Percentiles rank a stretch among this genome's conserved stretches.
Conservation (phyloP, 1,140 invertebrate genomes). For the Philopotamus ludificatus region DNA sequence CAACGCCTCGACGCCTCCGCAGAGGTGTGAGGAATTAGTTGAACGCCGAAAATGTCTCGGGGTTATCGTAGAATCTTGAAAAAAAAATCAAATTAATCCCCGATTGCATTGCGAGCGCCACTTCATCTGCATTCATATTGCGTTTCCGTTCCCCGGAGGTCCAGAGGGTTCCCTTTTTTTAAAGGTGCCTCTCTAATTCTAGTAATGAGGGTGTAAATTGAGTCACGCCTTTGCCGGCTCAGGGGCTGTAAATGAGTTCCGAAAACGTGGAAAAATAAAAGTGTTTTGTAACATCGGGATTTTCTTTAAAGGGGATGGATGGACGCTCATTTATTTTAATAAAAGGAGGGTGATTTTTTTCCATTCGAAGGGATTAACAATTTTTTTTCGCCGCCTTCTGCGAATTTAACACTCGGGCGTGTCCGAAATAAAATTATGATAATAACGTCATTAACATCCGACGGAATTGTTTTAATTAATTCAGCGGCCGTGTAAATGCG, state of each 20-base stretch:
- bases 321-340: slow-evolving; percentile 41
- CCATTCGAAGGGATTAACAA: slow-evolving; percentile 36
- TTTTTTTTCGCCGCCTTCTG: slow-evolving; percentile 15
- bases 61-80: too few species aligned
- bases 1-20: too few species aligned
- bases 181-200: slow-evolving; percentile 34
- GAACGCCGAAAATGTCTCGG: too few species aligned
- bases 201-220: slow-evolving; percentile 39
- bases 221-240: slow-evolving; percentile 30
- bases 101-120: too few species aligned
- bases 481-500: too few species aligned
- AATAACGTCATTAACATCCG: background rate
- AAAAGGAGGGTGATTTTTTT: slow-evolving; percentile 34
- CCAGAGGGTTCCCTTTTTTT: slow-evolving; percentile 23
- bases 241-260: slow-evolving; percentile 34
- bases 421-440: too few species aligned
- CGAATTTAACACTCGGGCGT: background rate
- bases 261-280: slow-evolving; percentile 41
- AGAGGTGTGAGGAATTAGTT: too few species aligned
- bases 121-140: too few species aligned
- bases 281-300: slow-evolving; percentile 32
- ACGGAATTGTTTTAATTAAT: too few species aligned
- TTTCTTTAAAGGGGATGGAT: slow-evolving; percentile 37
- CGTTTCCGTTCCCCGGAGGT: too few species aligned
- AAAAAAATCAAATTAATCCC: too few species aligned